Base-by-base conservation (phyloP, 2,113 vertebrate species). In the Protomyctophum bolini region DNA sequence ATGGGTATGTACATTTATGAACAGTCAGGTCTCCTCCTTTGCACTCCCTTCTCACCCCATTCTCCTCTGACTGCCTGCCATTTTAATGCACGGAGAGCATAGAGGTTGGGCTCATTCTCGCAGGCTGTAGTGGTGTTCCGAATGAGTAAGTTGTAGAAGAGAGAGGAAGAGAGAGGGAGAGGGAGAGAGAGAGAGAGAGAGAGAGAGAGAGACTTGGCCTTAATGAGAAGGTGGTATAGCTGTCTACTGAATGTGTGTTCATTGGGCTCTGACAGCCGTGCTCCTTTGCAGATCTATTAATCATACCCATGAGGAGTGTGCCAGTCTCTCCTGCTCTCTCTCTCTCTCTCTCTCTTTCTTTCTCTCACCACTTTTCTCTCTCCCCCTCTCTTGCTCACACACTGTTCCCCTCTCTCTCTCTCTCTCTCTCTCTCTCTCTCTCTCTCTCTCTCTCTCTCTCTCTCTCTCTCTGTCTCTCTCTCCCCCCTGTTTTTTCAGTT, bases 251-350 rank as follows among this genome's bases (percentile, higher is more conserved):
- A 90, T 91, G 91, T 89, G 94, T 94, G 93, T 93, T 93, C 93
- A 94, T 91, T 91, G 92, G 92, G 91, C 89, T 91, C 73, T 94
- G 95, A 94, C 93, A 95, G 93, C 93, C 89, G 87, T 80, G 85
- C 91, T 94, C 93, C 93, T 91, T 90, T 93, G 93, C 90, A 88
- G 92, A 94, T 92, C 91, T 92, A 94, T 96, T 95, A 93, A 92
- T 94, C 94, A 95, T 92, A 92, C 86, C 94, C 93, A 92, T 91
- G 90, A 95, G 93, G 94, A 95, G 93, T 88, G 91, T 41, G 33
- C 33, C 33, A 41, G 33, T 41, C 33, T 41, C 33, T 41, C 90
- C 92, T 88, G 86, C 91, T 90, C 89, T 87, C 84, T 85, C 76
- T 55, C 77, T 82, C 88, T 87, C 89, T 90, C 90, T 86, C 85